Conservation (phyloP, 2,113 vertebrate genomes). For the Aix galericulata region DNA sequence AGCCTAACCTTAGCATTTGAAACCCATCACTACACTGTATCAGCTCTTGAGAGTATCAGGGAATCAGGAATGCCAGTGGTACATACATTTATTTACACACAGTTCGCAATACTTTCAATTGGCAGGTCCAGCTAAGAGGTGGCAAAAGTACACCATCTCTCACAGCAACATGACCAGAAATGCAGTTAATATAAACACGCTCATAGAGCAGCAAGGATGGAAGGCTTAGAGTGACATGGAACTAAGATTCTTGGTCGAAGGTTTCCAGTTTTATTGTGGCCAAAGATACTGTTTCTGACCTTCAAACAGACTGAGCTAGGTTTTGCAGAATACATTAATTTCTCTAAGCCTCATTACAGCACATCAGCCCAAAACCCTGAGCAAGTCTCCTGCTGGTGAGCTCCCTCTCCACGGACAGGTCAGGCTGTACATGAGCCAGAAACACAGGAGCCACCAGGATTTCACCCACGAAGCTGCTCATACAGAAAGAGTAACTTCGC, state of each 20-base stretch:
- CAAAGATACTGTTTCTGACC: not conserved
- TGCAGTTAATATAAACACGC: not conserved
- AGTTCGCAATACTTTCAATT: not conserved
- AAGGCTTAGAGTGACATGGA: no score
- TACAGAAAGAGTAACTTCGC: not conserved
- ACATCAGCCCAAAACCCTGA: not conserved
- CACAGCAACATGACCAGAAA: not conserved
- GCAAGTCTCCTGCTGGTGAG: not conserved
- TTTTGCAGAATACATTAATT: not conserved
- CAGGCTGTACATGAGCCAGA: not conserved
- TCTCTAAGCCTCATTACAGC: not conserved
- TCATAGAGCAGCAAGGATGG: not conserved
- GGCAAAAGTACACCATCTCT: no score
- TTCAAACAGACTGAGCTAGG: not conserved
- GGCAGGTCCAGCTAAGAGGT: no score
- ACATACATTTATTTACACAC: not conserved
- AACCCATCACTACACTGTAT: not conserved
- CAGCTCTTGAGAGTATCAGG: not conserved
- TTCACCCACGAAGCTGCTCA: not conserved
- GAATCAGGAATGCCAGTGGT: not conserved
- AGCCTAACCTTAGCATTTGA: not conserved
- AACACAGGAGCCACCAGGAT: not conserved
- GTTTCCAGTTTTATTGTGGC: not conserved
- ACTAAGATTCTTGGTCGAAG: not conserved
- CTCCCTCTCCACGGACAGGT: not conserved